Base-by-base conservation (phyloP, 2,113 vertebrate genomes). In the Bufo bufo region DNA sequence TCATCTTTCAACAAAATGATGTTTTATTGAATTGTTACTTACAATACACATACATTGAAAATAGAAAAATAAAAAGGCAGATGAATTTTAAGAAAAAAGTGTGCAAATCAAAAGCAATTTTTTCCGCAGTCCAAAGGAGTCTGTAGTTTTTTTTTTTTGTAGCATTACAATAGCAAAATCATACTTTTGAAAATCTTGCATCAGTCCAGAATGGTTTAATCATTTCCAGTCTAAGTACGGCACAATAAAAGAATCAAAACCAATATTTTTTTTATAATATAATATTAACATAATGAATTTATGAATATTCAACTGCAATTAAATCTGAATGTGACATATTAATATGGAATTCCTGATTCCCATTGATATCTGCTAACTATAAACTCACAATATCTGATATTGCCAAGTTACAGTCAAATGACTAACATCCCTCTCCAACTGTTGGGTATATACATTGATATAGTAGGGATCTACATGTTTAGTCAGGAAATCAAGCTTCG, bases 21-120 rank as follows among this genome's bases (percentile, higher is more conserved):
- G 89, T 90, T 94, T 94, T 94, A 94, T 94, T 94, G 5, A 63
- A 54, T 92, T 91, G 52, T 88, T 91, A 54, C 91, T 91, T 54
- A 84, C 74, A 90, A 89, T 86, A 86, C 88, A 92, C 92, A 93
- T 93, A 87, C 89, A 90, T 91, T 84, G 92, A 89, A 92, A 93
- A 92, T 86, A 86, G 77, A 91, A 91, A 90, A 58, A 93, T 86
- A 93, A 94, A 92, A 90, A 90, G 90, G 92, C 19, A 93, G 71
- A 74, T 84, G 59, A 92, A 92, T 89, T 93, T 93, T 86, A 93
- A 74, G 90, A 92, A 92, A 66, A 72, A 84, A 88, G 89, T 87
- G 91, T 91, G 89, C 90, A 90, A 92, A 91, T 71, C 0, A 4
- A 77, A 86, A 92, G 91, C 61, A 89, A 47, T 56, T 69, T 77